A percentile compares a stretch with the other conserved stretches of the same genome.
Conservation (phyloP, 2,113 vertebrate genomes). For the Glaucidium brasilianum region DNA sequence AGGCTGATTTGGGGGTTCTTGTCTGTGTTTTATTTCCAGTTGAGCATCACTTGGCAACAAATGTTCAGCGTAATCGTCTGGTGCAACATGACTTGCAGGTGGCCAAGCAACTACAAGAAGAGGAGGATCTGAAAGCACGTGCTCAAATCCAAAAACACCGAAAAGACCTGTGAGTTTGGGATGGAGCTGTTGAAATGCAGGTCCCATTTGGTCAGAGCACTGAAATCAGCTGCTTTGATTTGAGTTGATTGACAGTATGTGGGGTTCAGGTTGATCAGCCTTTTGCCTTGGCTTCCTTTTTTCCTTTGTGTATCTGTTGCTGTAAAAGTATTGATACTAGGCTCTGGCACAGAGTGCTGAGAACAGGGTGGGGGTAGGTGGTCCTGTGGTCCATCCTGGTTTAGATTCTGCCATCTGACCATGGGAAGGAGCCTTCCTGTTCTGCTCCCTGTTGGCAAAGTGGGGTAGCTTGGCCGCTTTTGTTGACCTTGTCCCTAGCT, state of each 20-base stretch:
- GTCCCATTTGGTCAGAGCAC: neutral
- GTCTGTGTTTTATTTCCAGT: conserved; percentile 73
- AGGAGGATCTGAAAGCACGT: conserved; percentile 89
- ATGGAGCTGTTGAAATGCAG: neutral
- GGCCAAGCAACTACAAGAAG: conserved; percentile 92
- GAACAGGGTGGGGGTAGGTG: neutral
- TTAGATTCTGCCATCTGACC: neutral
- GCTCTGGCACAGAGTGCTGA: neutral
- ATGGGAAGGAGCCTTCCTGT: neutral
- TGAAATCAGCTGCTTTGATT: neutral
- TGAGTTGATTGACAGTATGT: neutral
- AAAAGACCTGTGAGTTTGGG: conserved; percentile 81
- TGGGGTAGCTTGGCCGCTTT: neutral
- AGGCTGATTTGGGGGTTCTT: neutral
- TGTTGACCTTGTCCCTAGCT: neutral
- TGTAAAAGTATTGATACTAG: neutral
- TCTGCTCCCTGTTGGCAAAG: neutral
- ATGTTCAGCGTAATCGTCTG: conserved; percentile 91
- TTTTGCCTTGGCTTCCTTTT: neutral
- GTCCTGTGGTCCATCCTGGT: neutral
- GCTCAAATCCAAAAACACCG: conserved; percentile 80
- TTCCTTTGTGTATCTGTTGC: neutral
- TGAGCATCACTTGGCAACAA: conserved; percentile 95
- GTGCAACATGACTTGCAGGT: conserved; percentile 91
- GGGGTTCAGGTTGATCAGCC: neutral